Percentiles rank a stretch among this genome's conserved stretches.
Evolutionary conservation across 64 coral and sea anemone genomes (phyloP).

Genomic region (Anthopleura sola): DNA sequence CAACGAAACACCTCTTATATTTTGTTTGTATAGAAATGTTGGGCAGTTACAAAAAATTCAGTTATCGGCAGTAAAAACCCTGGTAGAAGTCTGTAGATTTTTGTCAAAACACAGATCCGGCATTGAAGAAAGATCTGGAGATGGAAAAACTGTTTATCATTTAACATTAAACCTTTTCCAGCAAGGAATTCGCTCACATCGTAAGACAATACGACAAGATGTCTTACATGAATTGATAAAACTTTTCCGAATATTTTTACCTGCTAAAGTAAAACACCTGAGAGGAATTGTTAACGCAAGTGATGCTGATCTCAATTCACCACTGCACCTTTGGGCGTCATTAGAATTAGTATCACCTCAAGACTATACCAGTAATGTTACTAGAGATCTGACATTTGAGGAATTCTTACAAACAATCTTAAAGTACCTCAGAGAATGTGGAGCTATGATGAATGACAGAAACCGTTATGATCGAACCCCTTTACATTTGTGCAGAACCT

Average conservation of each 20-base stretch:
- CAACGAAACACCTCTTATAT: background rate
- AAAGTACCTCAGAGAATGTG: background rate
- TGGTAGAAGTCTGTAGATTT: background rate
- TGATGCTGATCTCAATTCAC: background rate
- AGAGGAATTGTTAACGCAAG: background rate
- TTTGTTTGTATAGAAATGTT: background rate
- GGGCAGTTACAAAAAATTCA: background rate
- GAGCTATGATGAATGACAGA: background rate
- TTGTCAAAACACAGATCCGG: background rate
- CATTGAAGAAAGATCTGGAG: background rate
- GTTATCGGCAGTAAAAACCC: background rate
- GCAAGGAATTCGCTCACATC: background rate
- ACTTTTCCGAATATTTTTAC: background rate
- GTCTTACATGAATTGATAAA: background rate
- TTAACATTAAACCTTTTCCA: background rate
- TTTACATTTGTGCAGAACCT: conserved; percentile 2
- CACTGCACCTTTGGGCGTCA: background rate
- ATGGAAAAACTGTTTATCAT: background rate
- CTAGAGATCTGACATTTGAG: background rate
- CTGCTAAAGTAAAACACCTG: background rate
- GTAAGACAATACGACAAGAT: background rate
- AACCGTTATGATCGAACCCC: background rate
- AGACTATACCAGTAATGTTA: background rate
- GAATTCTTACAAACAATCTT: background rate
- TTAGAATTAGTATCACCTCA: background rate